Evolutionary conservation across 2,113 vertebrate species (phyloP).

Genomic region (Ophthalmolycus amberensis): DNA sequence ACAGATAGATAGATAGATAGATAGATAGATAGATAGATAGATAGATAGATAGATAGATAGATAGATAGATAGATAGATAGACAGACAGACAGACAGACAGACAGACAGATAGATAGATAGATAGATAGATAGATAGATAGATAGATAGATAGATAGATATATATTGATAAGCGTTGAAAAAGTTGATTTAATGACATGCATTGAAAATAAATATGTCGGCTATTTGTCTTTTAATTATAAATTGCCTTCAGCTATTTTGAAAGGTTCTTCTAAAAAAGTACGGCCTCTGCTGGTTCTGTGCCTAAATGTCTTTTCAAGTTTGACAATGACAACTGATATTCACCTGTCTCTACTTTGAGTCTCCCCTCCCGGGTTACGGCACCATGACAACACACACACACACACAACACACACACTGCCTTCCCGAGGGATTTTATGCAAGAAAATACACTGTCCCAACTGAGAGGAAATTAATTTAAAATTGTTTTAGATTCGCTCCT

Average conservation of each 20-base stretch:
- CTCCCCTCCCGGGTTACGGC: conserved; percentile 74
- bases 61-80: no score
- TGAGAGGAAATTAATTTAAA: conserved; percentile 58
- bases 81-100: not conserved
- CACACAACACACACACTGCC: conserved; percentile 1
- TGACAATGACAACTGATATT: conserved; percentile 42
- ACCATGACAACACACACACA: conserved; percentile 83
- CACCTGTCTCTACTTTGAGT: conserved; percentile 70
- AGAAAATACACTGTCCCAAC: conserved; percentile 45
- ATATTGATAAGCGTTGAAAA: not conserved
- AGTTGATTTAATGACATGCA: not conserved
- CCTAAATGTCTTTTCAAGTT: conserved; percentile 6
- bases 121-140: not conserved
- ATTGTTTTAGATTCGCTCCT: conserved; percentile 44
- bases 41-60: no score
- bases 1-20: no score
- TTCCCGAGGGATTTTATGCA: conserved; percentile 56
- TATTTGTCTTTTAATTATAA: not conserved
- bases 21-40: no score
- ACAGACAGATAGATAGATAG: not conserved
- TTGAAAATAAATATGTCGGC: not conserved
- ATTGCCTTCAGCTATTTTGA: not conserved
- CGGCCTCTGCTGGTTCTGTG: conserved; percentile 24
- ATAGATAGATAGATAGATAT: no score
- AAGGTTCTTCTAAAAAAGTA: not conserved